A percentile compares a stretch with the other conserved stretches of the same genome.
Evolutionary conservation across 2,113 vertebrate species (phyloP).

Genomic region (Tinamus guttatus): DNA sequence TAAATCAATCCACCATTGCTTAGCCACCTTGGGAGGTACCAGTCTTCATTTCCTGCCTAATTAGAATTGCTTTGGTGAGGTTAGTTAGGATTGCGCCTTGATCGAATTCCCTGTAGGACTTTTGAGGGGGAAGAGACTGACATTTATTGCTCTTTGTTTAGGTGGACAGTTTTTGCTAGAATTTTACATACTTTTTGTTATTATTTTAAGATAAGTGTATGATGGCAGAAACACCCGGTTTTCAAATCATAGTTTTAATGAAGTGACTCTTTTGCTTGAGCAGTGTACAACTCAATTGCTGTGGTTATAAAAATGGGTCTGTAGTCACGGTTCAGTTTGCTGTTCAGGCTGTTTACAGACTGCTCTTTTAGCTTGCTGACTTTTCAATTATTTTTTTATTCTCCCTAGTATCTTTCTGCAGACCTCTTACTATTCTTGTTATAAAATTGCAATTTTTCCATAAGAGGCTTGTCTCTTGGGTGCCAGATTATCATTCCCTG

Average conservation of each 20-base stretch:
- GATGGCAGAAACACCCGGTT: neutral
- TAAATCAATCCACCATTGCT: constrained; percentile 65
- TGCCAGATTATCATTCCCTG: neutral
- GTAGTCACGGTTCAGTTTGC: neutral
- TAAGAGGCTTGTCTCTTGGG: rapidly evolving
- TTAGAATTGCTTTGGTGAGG: constrained; percentile 50
- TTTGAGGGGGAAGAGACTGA: neutral
- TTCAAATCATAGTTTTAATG: neutral
- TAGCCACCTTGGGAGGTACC: constrained; percentile 35
- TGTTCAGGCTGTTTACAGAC: neutral
- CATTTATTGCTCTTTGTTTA: neutral
- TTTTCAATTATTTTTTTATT: neutral
- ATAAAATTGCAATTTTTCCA: neutral
- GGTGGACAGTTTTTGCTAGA: neutral
- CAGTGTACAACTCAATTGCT: neutral
- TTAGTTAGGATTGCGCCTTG: constrained; percentile 8
- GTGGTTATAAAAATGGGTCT: neutral
- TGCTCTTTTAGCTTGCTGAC: neutral
- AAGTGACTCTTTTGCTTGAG: neutral
- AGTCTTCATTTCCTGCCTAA: constrained; percentile 51
- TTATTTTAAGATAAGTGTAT: neutral
- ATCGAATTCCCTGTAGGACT: neutral
- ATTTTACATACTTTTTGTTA: neutral
- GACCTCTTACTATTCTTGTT: rapidly evolving
- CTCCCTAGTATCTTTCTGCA: neutral